These are phyloP conservation scores for Colletes collaris DNA, from an alignment of 2,888 invertebrate species.

Conservation along the genomic window DNA sequence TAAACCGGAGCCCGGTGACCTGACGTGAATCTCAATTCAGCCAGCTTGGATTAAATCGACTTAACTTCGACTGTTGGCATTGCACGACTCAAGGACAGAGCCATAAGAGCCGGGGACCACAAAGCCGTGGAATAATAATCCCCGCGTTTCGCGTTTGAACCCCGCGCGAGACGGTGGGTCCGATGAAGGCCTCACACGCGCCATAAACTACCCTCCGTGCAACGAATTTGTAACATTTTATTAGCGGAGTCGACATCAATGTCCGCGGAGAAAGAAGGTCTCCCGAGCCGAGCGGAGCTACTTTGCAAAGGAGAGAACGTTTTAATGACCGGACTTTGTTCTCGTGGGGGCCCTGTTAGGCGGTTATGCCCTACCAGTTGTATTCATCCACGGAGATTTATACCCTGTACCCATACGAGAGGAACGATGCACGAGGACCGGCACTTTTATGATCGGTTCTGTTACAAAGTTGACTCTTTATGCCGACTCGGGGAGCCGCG, in stretches of 20 bases:
- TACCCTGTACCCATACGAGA: constrained; percentile 65
- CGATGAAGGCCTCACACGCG: constrained; percentile 74
- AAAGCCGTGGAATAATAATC: constrained; percentile 40
- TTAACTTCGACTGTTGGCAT: constrained; percentile 21
- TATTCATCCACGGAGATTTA: constrained; percentile 79
- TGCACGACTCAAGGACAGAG: constrained; percentile 20
- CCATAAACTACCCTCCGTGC: constrained; percentile 78
- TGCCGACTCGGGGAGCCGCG: constrained; percentile 46
- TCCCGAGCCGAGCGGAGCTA: constrained; percentile 33
- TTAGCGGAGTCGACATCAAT: constrained; percentile 74
- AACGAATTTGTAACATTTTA: constrained; percentile 82
- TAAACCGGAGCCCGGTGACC: constrained; percentile 24
- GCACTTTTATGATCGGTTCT: constrained; percentile 80
- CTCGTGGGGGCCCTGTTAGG: constrained; percentile 69
- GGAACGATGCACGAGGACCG: constrained; percentile 47
- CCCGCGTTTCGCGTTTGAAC: constrained; percentile 33
- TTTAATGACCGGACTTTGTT: constrained; percentile 79
- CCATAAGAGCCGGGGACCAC: constrained; percentile 17
- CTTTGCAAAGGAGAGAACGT: constrained; percentile 61
- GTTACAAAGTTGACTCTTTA: constrained; percentile 79
- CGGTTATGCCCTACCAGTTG: constrained; percentile 72
- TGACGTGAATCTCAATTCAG: constrained; percentile 34
- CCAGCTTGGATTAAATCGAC: constrained; percentile 53
- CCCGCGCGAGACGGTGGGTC: constrained; percentile 45
- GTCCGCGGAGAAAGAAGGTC: constrained; percentile 40